Percentiles rank a stretch among this genome's conserved stretches.
Conservation (phyloP, 2,888 invertebrate genomes). For the Catonia carolina region DNA sequence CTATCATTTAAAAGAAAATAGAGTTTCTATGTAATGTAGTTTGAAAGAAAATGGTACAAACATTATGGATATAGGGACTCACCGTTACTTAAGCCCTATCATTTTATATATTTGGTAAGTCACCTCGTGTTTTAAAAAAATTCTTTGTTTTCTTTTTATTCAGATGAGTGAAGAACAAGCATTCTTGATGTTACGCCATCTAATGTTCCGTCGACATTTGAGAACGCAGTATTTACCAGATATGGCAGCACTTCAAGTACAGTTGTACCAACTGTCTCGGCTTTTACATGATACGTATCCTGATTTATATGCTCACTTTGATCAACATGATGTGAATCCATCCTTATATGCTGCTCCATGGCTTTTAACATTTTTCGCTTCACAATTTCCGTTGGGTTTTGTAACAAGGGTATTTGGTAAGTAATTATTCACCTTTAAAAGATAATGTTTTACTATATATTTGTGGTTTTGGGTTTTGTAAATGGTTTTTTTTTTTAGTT, state of each 20-base stretch:
- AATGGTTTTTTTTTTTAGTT: no score
- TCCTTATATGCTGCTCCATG: constrained; percentile 95
- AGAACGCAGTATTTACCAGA: constrained; percentile 88
- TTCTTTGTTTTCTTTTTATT: constrained; percentile 30
- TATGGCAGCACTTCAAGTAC: constrained; percentile 82
- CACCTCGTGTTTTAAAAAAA: no score
- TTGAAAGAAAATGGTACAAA: no score
- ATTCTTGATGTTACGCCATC: constrained; percentile 75
- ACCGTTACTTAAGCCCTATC: no score
- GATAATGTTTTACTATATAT: no score
- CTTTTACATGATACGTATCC: constrained; percentile 81
- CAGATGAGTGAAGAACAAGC: constrained; percentile 91
- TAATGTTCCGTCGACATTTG: constrained; percentile 86
- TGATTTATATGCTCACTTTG: constrained; percentile 79
- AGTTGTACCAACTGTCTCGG: constrained; percentile 89
- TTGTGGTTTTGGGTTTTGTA: no score
- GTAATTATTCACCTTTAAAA: no score
- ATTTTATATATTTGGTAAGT: no score
- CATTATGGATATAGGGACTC: no score
- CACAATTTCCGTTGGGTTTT: constrained; percentile 93
- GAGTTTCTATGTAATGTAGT: no score
- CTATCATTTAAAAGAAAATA: no score
- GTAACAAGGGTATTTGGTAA: constrained; percentile 88
- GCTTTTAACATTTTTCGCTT: constrained; percentile 92
- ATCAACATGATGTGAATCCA: constrained; percentile 83